Conservation (phyloP, 2,888 invertebrate species). For the Frankliniella intonsa region DNA sequence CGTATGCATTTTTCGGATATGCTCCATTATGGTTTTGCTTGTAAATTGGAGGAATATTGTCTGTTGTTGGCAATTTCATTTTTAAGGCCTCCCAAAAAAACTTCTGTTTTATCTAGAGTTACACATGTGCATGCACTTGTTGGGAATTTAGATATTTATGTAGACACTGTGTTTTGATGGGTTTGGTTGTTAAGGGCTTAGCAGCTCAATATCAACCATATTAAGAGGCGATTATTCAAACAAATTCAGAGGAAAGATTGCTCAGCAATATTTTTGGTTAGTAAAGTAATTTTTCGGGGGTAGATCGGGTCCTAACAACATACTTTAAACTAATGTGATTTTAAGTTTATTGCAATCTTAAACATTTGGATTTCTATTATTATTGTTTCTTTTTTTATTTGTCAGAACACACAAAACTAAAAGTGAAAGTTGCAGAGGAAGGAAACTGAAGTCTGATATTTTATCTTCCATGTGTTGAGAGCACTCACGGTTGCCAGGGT, state of each 20-base stretch:
- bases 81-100: not conserved
- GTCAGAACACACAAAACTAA: not conserved
- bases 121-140: not conserved
- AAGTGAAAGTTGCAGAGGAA: not conserved
- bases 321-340: not conserved
- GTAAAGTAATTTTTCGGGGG: not conserved
- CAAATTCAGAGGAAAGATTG: not conserved
- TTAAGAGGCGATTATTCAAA: not conserved
- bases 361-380: not conserved
- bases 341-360: not conserved
- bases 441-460: not conserved
- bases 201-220: not conserved
- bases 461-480: not conserved
- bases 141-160: not conserved
- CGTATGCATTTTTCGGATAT: not conserved
- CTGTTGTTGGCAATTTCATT: not conserved
- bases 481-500: not conserved
- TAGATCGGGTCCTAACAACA: not conserved
- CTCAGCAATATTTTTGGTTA: not conserved
- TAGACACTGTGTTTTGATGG: not conserved
- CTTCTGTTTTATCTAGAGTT: not conserved
- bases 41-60: not conserved
- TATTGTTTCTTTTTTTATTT: not conserved
- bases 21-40: not conserved
- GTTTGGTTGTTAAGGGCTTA: not conserved